A percentile compares a stretch with the other conserved stretches of the same genome.
Conservation (phyloP, 2,113 vertebrate species). For the Cebidichthys violaceus region DNA sequence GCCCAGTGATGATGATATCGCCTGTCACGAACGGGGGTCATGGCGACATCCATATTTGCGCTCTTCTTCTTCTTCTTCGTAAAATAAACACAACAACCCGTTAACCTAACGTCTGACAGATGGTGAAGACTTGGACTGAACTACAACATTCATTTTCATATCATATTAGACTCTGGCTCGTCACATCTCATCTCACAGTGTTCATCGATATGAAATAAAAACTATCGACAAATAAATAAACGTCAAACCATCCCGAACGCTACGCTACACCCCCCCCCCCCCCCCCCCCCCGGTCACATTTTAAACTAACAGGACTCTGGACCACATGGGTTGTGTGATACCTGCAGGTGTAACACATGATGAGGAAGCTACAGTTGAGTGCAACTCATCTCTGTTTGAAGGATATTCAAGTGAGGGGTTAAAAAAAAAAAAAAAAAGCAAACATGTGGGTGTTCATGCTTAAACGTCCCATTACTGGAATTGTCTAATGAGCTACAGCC, state of each 20-base stretch:
- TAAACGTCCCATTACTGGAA: conserved; percentile 25
- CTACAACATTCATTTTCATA: conserved; percentile 30
- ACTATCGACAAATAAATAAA: conserved; percentile 75
- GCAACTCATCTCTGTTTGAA: conserved; percentile 50
- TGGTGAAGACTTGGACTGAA: conserved; percentile 43
- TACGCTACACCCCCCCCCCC: conserved; percentile 64
- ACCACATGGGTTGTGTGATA: conserved; percentile 44
- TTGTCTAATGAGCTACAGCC: conserved; percentile 47
- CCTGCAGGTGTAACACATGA: conserved; percentile 53
- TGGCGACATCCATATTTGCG: conserved; percentile 48
- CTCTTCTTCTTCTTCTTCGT: conserved; percentile 25
- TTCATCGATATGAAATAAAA: conserved; percentile 71
- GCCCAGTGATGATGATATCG: conserved; percentile 48
- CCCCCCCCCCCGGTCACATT: conserved; percentile 63
- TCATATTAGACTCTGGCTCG: conserved; percentile 45
- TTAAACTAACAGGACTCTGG: conserved; percentile 59
- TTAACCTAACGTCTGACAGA: neutral
- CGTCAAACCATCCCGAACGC: conserved; percentile 59
- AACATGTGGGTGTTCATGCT: conserved; percentile 50
- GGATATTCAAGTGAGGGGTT: conserved; percentile 48
- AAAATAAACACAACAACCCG: conserved; percentile 40
- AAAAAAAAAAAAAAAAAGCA: conserved; percentile 7
- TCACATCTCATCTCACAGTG: conserved; percentile 77
- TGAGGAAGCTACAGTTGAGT: conserved; percentile 73
- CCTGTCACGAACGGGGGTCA: conserved; percentile 19